Percentiles rank a stretch among this genome's conserved stretches.
Evolutionary conservation across 2,888 invertebrate species (phyloP).

Genomic region (Agrypnus murinus): DNA sequence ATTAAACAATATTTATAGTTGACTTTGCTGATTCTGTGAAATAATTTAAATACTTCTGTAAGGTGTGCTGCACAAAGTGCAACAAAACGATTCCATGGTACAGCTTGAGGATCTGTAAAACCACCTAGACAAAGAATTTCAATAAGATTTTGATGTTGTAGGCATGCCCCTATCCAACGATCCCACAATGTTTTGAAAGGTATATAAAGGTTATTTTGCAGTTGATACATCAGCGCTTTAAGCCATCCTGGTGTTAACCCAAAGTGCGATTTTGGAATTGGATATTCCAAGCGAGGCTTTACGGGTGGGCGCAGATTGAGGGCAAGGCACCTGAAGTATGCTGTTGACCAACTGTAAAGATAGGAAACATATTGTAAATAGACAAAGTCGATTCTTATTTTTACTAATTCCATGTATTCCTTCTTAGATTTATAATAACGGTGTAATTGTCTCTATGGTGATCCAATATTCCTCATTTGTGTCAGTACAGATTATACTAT

Average conservation of each 20-base stretch:
- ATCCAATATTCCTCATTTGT: too few relatives aligned
- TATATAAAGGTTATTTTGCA: constrained; percentile 71
- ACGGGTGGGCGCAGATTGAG: constrained; percentile 87
- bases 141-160: constrained; percentile 78
- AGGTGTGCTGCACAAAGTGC: constrained; percentile 82
- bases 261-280: constrained; percentile 79
- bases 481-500: too few relatives aligned
- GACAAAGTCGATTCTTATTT: too few relatives aligned
- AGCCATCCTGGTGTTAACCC: constrained; percentile 88
- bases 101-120: constrained; percentile 76
- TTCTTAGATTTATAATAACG: too few relatives aligned
- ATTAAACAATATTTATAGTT: constrained; percentile 41
- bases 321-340: constrained; percentile 87
- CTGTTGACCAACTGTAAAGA: constrained; percentile 83
- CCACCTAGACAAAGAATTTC: constrained; percentile 82
- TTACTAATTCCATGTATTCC: too few relatives aligned
- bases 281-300: constrained; percentile 85
- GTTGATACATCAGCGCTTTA: constrained; percentile 85
- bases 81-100: constrained; percentile 84
- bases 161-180: constrained; percentile 80
- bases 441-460: too few relatives aligned
- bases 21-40: too few relatives aligned
- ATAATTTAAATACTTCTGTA: constrained; percentile 73
- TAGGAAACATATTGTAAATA: background rate
- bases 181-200: constrained; percentile 69